A percentile compares a stretch with the other conserved stretches of the same genome.
phyloP scores from a whole-genome alignment of 2,888 invertebrate species.

The Xestobium rufovillosum region DNA sequence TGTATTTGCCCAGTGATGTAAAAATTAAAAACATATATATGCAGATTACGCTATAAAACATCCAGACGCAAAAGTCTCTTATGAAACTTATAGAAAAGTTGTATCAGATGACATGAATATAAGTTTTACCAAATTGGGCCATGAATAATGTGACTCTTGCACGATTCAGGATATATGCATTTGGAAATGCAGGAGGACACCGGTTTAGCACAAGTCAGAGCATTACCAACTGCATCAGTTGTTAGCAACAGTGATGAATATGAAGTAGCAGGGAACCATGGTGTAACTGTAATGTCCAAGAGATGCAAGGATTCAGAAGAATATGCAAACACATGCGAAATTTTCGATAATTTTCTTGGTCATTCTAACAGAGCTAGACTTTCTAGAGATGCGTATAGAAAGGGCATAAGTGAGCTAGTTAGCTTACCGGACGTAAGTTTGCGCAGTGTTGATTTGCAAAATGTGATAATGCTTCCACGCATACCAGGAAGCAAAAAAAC shows the following conservation, averaged over 20 bases:
- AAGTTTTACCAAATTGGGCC: slow-evolving; percentile 5
- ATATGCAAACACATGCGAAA: slow-evolving; percentile 4
- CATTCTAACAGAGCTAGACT: slow-evolving; percentile 5
- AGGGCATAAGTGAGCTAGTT: neutral
- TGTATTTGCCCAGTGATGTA: slow-evolving; percentile 5
- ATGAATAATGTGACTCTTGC: slow-evolving; percentile 7
- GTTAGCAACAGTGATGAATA: too few species aligned
- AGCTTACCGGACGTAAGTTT: slow-evolving; percentile 3
- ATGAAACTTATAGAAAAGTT: slow-evolving; percentile 6
- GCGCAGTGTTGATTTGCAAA: slow-evolving; percentile 7
- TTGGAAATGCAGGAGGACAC: too few species aligned
- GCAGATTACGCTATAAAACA: slow-evolving; percentile 3
- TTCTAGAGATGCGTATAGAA: slow-evolving; percentile 8
- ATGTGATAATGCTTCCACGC: slow-evolving; percentile 9
- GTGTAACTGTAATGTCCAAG: slow-evolving; percentile 3
- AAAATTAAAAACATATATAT: slow-evolving; percentile 3
- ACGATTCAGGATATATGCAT: slow-evolving; percentile 4
- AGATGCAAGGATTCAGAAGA: slow-evolving; percentile 5
- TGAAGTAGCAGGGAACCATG: too few species aligned
- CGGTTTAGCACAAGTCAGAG: too few species aligned
- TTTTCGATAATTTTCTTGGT: slow-evolving; percentile 4
- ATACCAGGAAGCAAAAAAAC: slow-evolving; percentile 11
- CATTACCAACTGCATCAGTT: too few species aligned
- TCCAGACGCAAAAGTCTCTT: neutral
- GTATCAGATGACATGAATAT: slow-evolving; percentile 8